Evolutionary conservation across 2,888 invertebrate genomes (phyloP), one percentile per base, ranked within the genome.

Genomic region (Orgyia antiqua): DNA sequence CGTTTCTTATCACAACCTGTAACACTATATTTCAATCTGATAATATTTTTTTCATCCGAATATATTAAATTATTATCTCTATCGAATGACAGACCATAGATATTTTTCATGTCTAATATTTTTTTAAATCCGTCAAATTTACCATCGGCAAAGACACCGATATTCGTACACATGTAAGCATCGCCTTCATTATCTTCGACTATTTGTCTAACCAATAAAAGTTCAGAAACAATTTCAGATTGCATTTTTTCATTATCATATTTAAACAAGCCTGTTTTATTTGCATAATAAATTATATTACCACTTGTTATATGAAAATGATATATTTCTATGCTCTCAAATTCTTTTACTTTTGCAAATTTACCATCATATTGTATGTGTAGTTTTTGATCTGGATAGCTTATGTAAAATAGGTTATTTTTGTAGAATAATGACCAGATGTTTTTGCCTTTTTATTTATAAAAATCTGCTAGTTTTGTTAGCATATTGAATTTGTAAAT

Each of bases 401-500:
- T 68, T 9, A 80, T 65, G 32, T 74, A 79, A 29, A 79, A 79
- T 0, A 79, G 29, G 24, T 74, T 74, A 10, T 51, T 59, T 21
- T 59, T 69, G 19, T 53, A 64, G 19, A 70, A 75, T 2, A 79
- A 18, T 0, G 68, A 59, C 77, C 77, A 77, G 3, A 79, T 59
- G 13, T 79, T 77, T 8, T 51, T 68, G 0, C 67, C 66, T 29
- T 62, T 63, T 39, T 75, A 70, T 40, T 58, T 69, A 29, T 72
- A 76, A 12, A 51, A 58, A 33, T 77, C 72, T 0, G 74, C 71
- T 38, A 72, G 27, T 46, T 60, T 68, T 0, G 73, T 76, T 0
- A 57, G 27, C 61, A 69, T 56, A 12, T 77, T 75, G 6, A 64
- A 77, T 56, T 67, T 76, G 32, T 68, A 78, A 6, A 79, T 79